A percentile compares a stretch with the other conserved stretches of the same genome.
Evolutionary conservation across 2,113 vertebrate genomes (phyloP).

Genomic region (Antechinus stuartii): DNA sequence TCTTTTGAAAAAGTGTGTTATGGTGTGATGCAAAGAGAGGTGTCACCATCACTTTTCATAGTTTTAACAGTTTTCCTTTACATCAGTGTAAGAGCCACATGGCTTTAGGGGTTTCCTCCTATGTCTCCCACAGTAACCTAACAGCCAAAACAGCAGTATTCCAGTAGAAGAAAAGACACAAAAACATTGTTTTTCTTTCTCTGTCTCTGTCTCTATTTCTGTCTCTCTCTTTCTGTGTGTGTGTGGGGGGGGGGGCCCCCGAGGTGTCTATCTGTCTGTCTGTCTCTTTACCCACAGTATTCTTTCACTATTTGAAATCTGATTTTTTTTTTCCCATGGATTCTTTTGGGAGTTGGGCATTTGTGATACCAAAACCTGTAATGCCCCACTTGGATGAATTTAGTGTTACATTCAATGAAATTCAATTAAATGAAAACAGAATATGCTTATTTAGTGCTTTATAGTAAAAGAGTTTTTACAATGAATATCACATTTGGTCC

Average conservation of each 20-base stretch:
- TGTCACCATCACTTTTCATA: slow-evolving; percentile 16
- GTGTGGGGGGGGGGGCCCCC: no score
- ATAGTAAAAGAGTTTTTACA: neutral
- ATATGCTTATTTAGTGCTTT: neutral
- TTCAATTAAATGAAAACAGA: neutral
- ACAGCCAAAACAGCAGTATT: neutral
- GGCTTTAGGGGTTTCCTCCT: slow-evolving; percentile 13
- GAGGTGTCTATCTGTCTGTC: no score
- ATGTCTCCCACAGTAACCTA: neutral
- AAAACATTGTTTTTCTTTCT: slow-evolving; percentile 21
- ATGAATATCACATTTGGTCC: neutral
- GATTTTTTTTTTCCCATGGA: neutral
- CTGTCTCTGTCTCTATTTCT: neutral
- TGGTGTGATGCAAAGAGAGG: neutral
- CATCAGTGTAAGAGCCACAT: neutral
- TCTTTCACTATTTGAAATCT: neutral
- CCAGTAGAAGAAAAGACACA: neutral
- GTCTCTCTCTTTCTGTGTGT: neutral
- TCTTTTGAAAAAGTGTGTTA: slow-evolving; percentile 3
- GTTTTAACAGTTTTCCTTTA: slow-evolving; percentile 37
- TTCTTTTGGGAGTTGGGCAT: neutral
- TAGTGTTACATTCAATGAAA: neutral
- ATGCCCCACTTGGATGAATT: neutral
- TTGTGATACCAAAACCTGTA: neutral
- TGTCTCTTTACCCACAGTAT: neutral